Evolutionary conservation across 2,113 vertebrate species (phyloP), one percentile per base, ranked within the genome.

Genomic region (Phalacrocorax pelagicus): DNA sequence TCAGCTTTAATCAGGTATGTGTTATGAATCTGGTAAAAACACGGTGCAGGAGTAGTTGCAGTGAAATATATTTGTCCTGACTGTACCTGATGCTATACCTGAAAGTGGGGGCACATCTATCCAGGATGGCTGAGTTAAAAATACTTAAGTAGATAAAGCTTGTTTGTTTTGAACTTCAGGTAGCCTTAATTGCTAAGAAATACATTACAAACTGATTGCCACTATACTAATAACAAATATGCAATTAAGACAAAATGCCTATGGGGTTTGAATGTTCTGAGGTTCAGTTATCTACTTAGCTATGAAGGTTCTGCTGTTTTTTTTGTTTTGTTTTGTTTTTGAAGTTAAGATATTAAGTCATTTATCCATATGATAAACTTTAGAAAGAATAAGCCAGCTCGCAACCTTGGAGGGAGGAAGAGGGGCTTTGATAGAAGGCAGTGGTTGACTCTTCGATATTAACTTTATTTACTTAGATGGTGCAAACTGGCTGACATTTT

Each of bases 401-500:
- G 2, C 38, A 59, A 2, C 9, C 30, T 69, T 57, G 77, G 27
- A 75, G 40, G 18, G 55, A 63, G 63, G 30, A 78, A 44, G 40
- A 77, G 27, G 47, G 20, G 19, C 34, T 79, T 86, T 84, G 74
- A 26, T 61, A 66, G 52, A 71, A 70, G 74, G 83, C 89, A 75
- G 51, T 77, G 22, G 8, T 92, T 97, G 79, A 92, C 81, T 70
- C 36, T 92, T 94, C 79, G 67, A 42, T 94, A 16, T 97, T 83
- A 69, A 81, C 78, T 92, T 95, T 87, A 42, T 97, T 91, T 97
- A 88, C 94, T 73, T 97, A 99, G 99, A 99, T 94, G 99, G 99
- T 32, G 99, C 99, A 21, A 99, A 99, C 97, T 99, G 99, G 99
- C 98, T 99, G 92, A 98, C 99, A 1, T 99, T 99, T 27, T 99